These are phyloP conservation scores for Lottia scabra DNA, from an alignment of 2,888 invertebrate genomes.

Conservation along the genomic window DNA sequence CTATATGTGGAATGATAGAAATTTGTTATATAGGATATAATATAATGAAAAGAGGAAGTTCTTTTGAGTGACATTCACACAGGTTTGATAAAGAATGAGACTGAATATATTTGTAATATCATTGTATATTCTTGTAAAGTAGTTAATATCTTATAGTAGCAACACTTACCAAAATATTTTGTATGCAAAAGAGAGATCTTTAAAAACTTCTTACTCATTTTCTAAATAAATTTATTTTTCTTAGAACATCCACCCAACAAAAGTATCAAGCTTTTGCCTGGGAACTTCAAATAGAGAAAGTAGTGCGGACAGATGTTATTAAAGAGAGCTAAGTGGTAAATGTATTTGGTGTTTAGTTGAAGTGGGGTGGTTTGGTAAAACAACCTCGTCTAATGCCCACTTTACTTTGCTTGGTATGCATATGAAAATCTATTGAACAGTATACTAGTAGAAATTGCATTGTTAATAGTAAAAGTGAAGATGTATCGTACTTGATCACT, in stretches of 20 bases:
- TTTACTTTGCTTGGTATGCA: conserved; percentile 1
- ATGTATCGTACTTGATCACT: neutral
- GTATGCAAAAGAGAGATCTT: neutral
- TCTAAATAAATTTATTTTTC: conserved; percentile 6
- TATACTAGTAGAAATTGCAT: neutral
- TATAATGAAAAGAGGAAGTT: too few relatives aligned
- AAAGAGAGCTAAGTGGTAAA: neutral
- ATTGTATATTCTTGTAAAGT: too few relatives aligned
- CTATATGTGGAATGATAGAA: too few relatives aligned
- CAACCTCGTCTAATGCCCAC: neutral
- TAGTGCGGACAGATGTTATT: neutral
- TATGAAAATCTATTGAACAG: conserved; percentile 1
- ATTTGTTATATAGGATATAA: too few relatives aligned
- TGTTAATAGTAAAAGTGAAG: neutral
- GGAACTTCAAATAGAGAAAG: conserved; percentile 4
- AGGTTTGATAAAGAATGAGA: too few relatives aligned
- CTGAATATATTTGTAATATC: too few relatives aligned
- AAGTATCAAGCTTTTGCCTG: conserved; percentile 3
- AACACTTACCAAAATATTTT: neutral
- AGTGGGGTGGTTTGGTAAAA: conserved; percentile 3
- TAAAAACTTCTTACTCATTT: conserved; percentile 4
- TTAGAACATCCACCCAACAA: conserved; percentile 5
- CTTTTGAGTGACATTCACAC: too few relatives aligned
- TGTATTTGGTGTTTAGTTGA: neutral
- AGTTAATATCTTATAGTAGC: too few relatives aligned